Evolutionary conservation across 2,888 invertebrate species (phyloP).

Genomic region (Ferrisia virgata): DNA sequence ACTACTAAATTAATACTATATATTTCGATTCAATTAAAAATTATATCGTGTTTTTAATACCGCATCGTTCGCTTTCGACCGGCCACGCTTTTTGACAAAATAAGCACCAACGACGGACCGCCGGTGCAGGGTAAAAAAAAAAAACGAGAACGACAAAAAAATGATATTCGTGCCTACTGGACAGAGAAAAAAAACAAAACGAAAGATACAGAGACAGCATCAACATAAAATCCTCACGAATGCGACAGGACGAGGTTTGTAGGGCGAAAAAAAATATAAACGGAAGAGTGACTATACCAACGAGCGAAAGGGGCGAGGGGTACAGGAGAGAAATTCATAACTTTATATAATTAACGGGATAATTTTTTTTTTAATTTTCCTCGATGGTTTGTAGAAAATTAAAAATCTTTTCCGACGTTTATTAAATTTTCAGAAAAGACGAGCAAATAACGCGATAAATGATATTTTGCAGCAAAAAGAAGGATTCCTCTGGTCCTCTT

Average conservation of each 20-base stretch:
- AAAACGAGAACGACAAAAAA: too few species aligned
- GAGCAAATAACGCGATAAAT: slow-evolving; percentile 23
- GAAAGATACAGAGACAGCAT: not conserved
- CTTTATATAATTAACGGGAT: slow-evolving; percentile 19
- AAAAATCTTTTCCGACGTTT: slow-evolving; percentile 28
- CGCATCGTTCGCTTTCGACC: not conserved
- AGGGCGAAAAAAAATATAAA: too few species aligned
- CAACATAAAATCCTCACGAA: too few species aligned
- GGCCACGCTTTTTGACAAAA: not conserved
- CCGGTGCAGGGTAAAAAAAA: not conserved
- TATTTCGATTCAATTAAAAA: slow-evolving; percentile 11
- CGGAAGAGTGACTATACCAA: too few species aligned
- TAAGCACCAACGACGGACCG: not conserved
- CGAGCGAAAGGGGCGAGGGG: not conserved
- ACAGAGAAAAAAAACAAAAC: not conserved
- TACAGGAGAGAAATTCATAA: not conserved
- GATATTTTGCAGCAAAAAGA: slow-evolving; percentile 18
- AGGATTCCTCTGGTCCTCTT: not conserved
- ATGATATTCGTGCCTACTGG: not conserved
- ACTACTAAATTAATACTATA: not conserved
- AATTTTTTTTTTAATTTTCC: slow-evolving; percentile 19
- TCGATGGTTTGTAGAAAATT: slow-evolving; percentile 23
- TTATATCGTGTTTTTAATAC: not conserved
- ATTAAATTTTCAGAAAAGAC: slow-evolving; percentile 20
- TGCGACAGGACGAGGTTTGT: too few species aligned